Percentiles rank a stretch among this genome's conserved stretches.
Evolutionary conservation across 2,113 vertebrate species (phyloP).

Genomic region (Cairina moschata): DNA sequence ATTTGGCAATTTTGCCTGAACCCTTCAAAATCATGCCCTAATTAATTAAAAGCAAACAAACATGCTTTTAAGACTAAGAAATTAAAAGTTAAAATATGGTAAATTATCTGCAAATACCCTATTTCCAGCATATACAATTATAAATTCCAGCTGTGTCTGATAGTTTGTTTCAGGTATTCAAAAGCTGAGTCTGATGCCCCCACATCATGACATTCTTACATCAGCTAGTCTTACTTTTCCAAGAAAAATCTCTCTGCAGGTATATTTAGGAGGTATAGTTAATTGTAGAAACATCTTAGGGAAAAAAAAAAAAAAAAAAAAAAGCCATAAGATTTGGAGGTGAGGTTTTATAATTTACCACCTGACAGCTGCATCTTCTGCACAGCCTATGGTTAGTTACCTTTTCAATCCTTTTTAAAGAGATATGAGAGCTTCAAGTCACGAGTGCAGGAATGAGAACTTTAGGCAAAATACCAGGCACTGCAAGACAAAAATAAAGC

Average conservation of each 20-base stretch:
- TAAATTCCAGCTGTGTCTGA: neutral
- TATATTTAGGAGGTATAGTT: neutral
- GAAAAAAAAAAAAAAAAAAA: neutral
- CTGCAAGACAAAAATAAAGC: neutral
- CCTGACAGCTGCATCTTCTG: neutral
- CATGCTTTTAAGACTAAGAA: neutral
- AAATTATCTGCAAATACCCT: neutral
- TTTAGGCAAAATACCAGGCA: neutral
- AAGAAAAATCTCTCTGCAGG: neutral
- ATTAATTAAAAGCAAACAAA: neutral
- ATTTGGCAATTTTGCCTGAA: neutral
- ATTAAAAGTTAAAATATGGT: neutral
- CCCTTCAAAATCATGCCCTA: neutral
- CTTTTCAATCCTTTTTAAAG: neutral
- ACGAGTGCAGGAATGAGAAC: neutral
- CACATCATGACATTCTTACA: neutral
- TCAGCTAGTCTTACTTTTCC: neutral
- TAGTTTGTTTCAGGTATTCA: neutral
- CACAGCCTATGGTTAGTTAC: neutral
- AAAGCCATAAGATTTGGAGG: neutral
- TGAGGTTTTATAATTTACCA: neutral
- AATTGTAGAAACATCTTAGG: neutral
- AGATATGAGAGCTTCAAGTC: neutral
- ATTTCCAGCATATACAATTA: neutral
- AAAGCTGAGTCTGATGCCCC: neutral